Evolutionary conservation across 2,113 vertebrate species (phyloP).

Genomic region (Orcinus orca): DNA sequence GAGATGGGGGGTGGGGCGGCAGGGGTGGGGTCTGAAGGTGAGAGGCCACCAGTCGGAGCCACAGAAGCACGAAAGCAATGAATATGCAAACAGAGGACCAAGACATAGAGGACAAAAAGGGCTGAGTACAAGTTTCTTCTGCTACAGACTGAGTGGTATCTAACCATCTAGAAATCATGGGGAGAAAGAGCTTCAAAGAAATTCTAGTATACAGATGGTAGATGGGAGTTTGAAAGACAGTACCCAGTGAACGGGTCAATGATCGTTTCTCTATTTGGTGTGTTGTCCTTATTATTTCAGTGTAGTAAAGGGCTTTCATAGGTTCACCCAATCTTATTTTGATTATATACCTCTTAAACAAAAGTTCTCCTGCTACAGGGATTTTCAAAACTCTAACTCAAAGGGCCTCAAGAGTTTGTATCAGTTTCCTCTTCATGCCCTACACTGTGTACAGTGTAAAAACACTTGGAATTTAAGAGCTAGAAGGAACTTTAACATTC

Average conservation of each 20-base stretch:
- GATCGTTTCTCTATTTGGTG: not conserved
- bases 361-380: not conserved
- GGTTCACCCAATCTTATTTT: not conserved
- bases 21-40: not conserved
- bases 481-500: not conserved
- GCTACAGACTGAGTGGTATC: not conserved
- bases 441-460: not conserved
- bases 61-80: not conserved
- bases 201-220: not conserved
- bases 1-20: not conserved
- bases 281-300: not conserved
- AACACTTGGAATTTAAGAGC: not conserved
- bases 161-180: not conserved
- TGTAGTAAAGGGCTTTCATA: not conserved
- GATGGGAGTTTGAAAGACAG: not conserved
- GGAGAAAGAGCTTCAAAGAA: not conserved
- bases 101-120: not conserved
- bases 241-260: not conserved
- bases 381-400: not conserved
- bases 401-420: not conserved
- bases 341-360: not conserved
- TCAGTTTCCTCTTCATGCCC: not conserved
- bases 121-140: not conserved
- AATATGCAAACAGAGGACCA: not conserved
- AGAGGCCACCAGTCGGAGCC: not conserved